These are phyloP conservation scores for Meloidogyne chitwoodi DNA, from an alignment of 1,140 invertebrate genomes.

Conservation along the genomic window DNA sequence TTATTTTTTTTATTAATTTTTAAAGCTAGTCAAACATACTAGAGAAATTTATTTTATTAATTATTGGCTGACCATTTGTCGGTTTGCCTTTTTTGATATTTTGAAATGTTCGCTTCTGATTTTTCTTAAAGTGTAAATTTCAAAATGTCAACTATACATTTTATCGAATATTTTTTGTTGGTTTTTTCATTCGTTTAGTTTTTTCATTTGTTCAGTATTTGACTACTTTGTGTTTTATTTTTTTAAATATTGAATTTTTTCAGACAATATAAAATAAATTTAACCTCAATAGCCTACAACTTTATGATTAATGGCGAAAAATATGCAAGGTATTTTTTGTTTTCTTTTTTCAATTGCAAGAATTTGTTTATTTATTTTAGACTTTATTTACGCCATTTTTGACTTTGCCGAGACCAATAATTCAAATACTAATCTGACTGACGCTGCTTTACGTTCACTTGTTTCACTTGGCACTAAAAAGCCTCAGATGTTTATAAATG, in stretches of 20 bases:
- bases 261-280: not conserved
- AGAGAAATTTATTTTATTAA: too few species aligned
- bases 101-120: not conserved
- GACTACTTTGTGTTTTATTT: not conserved
- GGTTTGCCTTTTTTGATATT: not conserved
- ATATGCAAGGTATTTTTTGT: not conserved
- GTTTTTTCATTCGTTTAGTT: not conserved
- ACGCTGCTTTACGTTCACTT: slow-evolving; percentile 35
- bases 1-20: not conserved
- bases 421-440: slow-evolving; percentile 23
- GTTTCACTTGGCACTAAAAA: slow-evolving; percentile 36
- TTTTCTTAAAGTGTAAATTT: not conserved
- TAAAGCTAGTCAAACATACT: too few species aligned
- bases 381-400: slow-evolving; percentile 48
- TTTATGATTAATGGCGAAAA: not conserved
- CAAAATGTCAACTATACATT: not conserved
- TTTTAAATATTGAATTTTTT: not conserved
- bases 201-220: not conserved
- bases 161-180: not conserved
- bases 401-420: slow-evolving; percentile 34
- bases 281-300: not conserved
- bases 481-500: slow-evolving; percentile 35
- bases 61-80: not conserved
- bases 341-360: not conserved
- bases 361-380: slow-evolving; percentile 24